Percentiles rank a stretch among this genome's conserved stretches.
phyloP scores from a whole-genome alignment of 2,888 invertebrate species.

The Parnassius apollo region DNA sequence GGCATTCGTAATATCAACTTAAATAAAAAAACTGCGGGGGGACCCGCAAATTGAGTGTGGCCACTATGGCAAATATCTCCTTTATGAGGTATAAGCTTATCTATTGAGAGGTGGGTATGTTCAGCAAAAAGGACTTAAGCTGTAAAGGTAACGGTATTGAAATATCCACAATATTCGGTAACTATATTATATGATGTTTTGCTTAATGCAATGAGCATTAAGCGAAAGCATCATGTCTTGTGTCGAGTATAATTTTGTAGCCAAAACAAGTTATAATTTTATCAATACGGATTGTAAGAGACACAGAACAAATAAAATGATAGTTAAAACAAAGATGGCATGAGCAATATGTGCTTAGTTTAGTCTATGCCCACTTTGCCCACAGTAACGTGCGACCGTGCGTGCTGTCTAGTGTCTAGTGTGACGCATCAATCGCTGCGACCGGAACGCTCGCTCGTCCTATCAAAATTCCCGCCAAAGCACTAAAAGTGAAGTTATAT shows the following conservation, averaged over 20 bases:
- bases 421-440: conserved; percentile 36
- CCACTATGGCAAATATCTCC: too few relatives aligned
- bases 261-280: conserved; percentile 14
- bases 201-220: not conserved
- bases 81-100: too few relatives aligned
- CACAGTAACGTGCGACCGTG: conserved; percentile 31
- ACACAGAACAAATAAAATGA: conserved; percentile 20
- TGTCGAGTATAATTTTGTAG: conserved; percentile 5
- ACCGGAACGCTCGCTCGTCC: conserved; percentile 33
- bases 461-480: conserved; percentile 45
- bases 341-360: conserved; percentile 15
- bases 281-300: conserved; percentile 14
- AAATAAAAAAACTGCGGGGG: too few relatives aligned
- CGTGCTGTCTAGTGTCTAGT: conserved; percentile 26
- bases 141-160: too few relatives aligned
- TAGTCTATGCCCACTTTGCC: conserved; percentile 10
- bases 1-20: too few relatives aligned
- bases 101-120: too few relatives aligned
- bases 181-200: too few relatives aligned
- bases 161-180: too few relatives aligned
- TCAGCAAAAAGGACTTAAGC: too few relatives aligned
- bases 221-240: conserved; percentile 7
- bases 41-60: too few relatives aligned
- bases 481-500: conserved; percentile 24
- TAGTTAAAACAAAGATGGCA: conserved; percentile 13